Base-by-base conservation (phyloP, 2,888 invertebrate genomes). In the Melinopterus prodromus region DNA sequence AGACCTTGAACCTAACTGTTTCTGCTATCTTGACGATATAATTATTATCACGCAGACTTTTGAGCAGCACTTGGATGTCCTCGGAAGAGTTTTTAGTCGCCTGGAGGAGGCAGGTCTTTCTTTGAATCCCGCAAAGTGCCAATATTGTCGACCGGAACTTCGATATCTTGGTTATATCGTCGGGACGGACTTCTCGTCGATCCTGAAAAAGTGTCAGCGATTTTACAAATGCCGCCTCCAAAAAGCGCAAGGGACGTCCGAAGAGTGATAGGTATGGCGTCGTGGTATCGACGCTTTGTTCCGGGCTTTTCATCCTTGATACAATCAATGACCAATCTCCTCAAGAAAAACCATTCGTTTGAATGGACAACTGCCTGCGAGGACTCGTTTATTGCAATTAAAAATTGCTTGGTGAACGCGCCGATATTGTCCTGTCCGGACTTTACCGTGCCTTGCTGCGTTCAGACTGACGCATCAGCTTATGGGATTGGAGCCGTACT, bases 151-250 rank as follows among this genome's bases (percentile, higher is more conserved):
- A 53, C 75, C 70, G 26, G 72, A 82, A 53, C 71, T 88, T 0
- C 79, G 80, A 16, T 86, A 84, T 74, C 78, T 88, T 6, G 87
- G 88, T 6, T 86, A 85, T 75, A 36, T 85, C 0, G 83, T 88
- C 6, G 80, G 83, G 71, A 76, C 72, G 85, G 85, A 4, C 69
- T 84, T 1, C 77, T 80, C 16, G 81, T 83, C 3, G 83, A 85
- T 77, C 82, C 84, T 7, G 81, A 83, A 0, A 84, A 80, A 75
- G 82, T 84, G 7, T 16, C 16, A 2, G 81, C 83, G 2, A 84
- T 83, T 14, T n/a, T 81, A 4, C 78, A 84, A 26, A 83, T 85
- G 14, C 84, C 84, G 2, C 9, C 16, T 5, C 87, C 86, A 0
- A 78, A 38, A 5, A 84, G 53, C 35, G 77, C 83, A 2, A 80